A percentile compares a stretch with the other conserved stretches of the same genome.
Conservation (phyloP, 2,888 invertebrate genomes). For the Cephus pygmeus region DNA sequence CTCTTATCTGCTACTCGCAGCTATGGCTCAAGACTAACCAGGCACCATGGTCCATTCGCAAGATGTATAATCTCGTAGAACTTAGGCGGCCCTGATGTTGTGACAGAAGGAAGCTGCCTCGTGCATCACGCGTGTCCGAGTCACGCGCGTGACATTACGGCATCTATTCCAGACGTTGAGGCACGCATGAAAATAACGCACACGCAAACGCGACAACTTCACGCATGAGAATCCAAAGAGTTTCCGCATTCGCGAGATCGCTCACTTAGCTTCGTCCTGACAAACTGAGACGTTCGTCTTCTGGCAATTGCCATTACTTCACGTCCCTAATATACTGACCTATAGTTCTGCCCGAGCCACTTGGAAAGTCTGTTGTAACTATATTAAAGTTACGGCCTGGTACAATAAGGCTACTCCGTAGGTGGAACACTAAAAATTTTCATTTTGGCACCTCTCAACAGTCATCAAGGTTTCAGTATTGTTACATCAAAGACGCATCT, state of each 20-base stretch:
- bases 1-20: neutral
- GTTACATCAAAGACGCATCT: neutral
- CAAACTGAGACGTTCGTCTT: neutral
- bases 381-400: neutral
- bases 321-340: neutral
- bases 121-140: conserved; percentile 35
- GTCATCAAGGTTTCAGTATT: neutral
- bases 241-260: neutral
- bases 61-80: conserved; percentile 47
- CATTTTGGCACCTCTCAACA: neutral
- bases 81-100: conserved; percentile 47
- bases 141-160: neutral
- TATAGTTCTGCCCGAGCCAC: neutral
- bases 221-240: neutral
- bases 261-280: neutral
- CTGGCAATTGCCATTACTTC: neutral
- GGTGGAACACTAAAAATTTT: neutral
- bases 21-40: neutral
- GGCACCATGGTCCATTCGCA: neutral
- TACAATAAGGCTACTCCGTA: neutral
- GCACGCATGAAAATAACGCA: neutral
- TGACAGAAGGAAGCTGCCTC: conserved; percentile 42
- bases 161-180: neutral
- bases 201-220: neutral
- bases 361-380: neutral